Evolutionary conservation across 1,140 invertebrate genomes (phyloP).

Genomic region (Drosophila quadrilineata): DNA sequence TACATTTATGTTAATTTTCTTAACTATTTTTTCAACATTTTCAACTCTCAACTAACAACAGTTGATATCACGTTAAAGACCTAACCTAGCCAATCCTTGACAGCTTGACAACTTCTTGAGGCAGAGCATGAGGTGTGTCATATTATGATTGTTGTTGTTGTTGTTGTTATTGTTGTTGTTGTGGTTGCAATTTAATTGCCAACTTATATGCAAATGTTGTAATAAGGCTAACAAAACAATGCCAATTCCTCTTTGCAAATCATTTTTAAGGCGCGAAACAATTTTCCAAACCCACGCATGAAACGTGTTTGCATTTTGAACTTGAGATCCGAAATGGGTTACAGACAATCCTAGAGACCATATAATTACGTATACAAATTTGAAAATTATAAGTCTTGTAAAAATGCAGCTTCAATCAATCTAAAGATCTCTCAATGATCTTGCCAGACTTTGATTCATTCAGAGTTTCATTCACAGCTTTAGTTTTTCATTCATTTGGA

Average conservation of each 20-base stretch:
- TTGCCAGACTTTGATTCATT: too few relatives aligned
- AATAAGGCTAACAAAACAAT: conserved; percentile 55
- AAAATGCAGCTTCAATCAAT: too few relatives aligned
- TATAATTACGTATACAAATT: too few relatives aligned
- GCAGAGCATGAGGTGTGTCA: conserved; percentile 48
- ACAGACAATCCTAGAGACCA: conserved; percentile 56
- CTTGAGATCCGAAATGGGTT: conserved; percentile 71
- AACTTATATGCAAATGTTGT: conserved; percentile 73
- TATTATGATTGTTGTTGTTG: conserved; percentile 38
- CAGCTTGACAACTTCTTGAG: conserved; percentile 44
- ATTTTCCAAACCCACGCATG: conserved; percentile 68
- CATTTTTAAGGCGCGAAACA: conserved; percentile 63
- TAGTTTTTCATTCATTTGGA: too few relatives aligned
- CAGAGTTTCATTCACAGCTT: background rate
- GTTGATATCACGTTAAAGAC: background rate
- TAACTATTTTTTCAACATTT: conserved; percentile 18
- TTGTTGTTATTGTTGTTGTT: conserved; percentile 1
- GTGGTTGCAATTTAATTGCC: conserved; percentile 67
- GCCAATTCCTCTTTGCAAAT: conserved; percentile 30
- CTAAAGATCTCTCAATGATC: too few relatives aligned
- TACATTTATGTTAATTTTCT: conserved; percentile 60
- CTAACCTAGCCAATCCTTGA: conserved; percentile 53
- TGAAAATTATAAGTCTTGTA: too few relatives aligned
- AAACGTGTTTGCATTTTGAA: conserved; percentile 59
- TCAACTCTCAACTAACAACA: conserved; percentile 5